phyloP scores from a whole-genome alignment of 2,797 vertebrate genomes.

The Aphelocoma californica region DNA sequence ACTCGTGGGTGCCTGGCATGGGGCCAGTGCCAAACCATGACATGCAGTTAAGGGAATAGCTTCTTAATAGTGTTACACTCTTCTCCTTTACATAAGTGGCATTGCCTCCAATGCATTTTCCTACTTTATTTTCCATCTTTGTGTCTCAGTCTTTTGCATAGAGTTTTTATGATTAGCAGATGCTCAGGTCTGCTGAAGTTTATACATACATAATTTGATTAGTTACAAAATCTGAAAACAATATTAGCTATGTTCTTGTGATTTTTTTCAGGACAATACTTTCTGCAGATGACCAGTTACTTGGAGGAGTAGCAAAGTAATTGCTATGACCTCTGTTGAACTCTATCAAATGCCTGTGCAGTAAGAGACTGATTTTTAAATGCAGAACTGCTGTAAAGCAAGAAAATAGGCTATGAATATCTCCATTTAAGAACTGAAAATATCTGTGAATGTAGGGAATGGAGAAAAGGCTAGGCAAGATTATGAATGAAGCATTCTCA shows the following conservation, averaged over 20 bases:
- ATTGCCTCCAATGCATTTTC: not conserved
- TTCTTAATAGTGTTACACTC: not conserved
- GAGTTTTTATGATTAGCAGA: not conserved
- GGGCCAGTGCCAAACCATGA: not conserved
- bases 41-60: not conserved
- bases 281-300: not conserved
- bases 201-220: not conserved
- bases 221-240: not conserved
- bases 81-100: not conserved
- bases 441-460: not conserved
- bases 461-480: not conserved
- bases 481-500: constrained; percentile 29
- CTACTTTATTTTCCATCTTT: not conserved
- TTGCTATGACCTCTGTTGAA: not conserved
- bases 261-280: not conserved
- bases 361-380: not conserved
- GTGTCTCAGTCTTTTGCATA: not conserved
- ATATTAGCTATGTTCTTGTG: not conserved
- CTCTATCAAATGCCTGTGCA: not conserved
- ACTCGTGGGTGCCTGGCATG: not conserved
- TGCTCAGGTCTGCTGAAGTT: not conserved
- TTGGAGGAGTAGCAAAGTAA: not conserved
- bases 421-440: constrained; percentile 3
- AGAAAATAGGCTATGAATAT: not conserved
- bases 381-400: not conserved